phyloP scores from a whole-genome alignment of 2,888 invertebrate species.

The Nemotelus pantherinus region DNA sequence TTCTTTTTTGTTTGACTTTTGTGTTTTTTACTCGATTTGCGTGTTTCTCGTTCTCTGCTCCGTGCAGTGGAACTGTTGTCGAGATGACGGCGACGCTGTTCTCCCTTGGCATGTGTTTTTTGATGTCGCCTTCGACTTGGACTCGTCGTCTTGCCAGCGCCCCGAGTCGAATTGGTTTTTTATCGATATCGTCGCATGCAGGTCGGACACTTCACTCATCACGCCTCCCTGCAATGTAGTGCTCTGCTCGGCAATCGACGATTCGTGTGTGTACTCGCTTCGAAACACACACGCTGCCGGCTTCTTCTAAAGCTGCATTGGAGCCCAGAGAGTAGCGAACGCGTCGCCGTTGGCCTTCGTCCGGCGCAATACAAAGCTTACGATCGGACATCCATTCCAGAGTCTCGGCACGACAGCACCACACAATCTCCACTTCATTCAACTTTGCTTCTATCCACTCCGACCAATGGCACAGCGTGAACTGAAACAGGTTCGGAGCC shows the following conservation, averaged over 20 bases:
- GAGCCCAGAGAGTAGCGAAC: background rate
- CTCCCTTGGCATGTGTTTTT: slow-evolving; percentile 37
- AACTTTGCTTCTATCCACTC: slow-evolving; percentile 13
- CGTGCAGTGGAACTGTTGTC: slow-evolving; percentile 34
- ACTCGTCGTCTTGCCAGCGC: slow-evolving; percentile 39
- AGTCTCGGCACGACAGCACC: background rate
- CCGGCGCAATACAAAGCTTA: slow-evolving; percentile 29
- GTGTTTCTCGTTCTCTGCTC: slow-evolving; percentile 2
- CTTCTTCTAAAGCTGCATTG: slow-evolving; percentile 8
- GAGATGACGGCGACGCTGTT: slow-evolving; percentile 28
- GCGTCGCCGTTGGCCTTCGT: background rate
- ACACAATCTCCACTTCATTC: background rate
- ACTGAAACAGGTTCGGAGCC: slow-evolving; percentile 56
- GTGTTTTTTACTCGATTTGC: background rate
- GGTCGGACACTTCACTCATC: slow-evolving; percentile 42
- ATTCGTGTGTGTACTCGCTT: slow-evolving; percentile 7
- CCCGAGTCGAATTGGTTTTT: slow-evolving; percentile 40
- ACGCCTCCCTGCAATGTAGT: slow-evolving; percentile 35
- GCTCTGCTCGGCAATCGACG: slow-evolving; percentile 13
- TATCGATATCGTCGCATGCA: slow-evolving; percentile 33
- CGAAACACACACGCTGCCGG: slow-evolving; percentile 26
- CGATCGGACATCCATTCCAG: slow-evolving; percentile 12
- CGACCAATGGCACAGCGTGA: slow-evolving; percentile 63
- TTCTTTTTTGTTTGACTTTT: slow-evolving; percentile 11
- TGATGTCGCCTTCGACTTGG: slow-evolving; percentile 33